Evolutionary conservation across 2,797 vertebrate species (phyloP).

Genomic region (Hippocampus kuda): DNA sequence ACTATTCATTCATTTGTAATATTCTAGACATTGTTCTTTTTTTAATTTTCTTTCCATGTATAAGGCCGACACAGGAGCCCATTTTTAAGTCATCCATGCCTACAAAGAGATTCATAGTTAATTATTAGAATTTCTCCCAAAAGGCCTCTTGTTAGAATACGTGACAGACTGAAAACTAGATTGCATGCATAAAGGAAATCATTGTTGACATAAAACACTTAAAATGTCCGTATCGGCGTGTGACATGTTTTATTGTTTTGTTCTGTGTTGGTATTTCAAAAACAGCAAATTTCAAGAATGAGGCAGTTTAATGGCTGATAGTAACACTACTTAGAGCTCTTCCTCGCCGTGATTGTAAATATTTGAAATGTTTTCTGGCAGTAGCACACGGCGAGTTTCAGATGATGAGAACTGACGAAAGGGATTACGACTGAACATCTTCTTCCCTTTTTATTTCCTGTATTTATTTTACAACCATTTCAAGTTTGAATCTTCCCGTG

Average conservation of each 20-base stretch:
- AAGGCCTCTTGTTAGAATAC: too few relatives aligned
- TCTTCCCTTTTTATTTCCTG: conserved; percentile 15
- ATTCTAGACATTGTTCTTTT: neutral
- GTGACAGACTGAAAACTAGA: neutral
- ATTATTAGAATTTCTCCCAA: neutral
- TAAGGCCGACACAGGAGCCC: neutral
- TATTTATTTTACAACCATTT: conserved; percentile 43
- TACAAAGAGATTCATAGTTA: neutral
- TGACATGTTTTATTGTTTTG: neutral
- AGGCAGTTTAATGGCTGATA: neutral
- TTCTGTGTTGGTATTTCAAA: neutral
- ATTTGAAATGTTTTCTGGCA: neutral
- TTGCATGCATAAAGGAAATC: neutral
- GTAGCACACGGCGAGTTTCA: neutral
- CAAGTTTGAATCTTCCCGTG: conserved; percentile 16
- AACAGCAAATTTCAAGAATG: neutral
- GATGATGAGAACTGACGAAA: neutral
- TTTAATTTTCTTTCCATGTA: neutral
- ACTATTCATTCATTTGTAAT: neutral
- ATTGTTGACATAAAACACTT: conserved; percentile 3
- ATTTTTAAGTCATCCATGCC: neutral
- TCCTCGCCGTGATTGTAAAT: conserved; percentile 4
- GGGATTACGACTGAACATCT: neutral
- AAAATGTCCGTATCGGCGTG: neutral
- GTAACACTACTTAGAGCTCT: conserved; percentile 1